Conservation (phyloP, 2,113 vertebrate species). For the Leucopsar rothschildi region DNA sequence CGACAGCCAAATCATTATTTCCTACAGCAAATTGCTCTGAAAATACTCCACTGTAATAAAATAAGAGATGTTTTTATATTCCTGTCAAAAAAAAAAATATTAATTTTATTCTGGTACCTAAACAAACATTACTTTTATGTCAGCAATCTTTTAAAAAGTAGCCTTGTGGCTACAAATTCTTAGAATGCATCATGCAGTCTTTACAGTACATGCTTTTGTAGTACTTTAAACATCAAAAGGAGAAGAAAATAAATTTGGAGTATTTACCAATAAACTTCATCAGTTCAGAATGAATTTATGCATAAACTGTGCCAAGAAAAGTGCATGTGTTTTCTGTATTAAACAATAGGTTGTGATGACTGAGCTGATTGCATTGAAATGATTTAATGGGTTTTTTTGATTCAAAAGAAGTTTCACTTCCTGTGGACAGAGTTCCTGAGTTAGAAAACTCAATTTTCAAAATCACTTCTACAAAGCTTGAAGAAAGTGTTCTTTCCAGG, state of each 20-base stretch:
- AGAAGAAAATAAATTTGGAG: not conserved
- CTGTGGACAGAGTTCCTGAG: not conserved
- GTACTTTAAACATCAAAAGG: not conserved
- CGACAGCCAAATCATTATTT: not conserved
- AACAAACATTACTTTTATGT: not conserved
- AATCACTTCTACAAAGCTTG: not conserved
- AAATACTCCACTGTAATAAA: not conserved
- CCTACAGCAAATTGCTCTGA: not conserved
- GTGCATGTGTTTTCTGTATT: accelerated
- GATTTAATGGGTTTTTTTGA: not conserved
- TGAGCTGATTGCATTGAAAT: not conserved
- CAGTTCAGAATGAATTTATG: not conserved
- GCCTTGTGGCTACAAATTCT: not conserved
- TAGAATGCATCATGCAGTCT: not conserved
- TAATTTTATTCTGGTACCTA: not conserved
- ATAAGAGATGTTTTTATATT: not conserved
- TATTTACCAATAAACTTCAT: not conserved
- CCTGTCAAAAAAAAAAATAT: not conserved
- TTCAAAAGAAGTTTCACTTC: not conserved
- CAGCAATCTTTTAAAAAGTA: not conserved
- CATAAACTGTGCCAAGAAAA: not conserved
- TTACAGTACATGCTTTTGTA: not conserved
- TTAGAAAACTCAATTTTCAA: not conserved
- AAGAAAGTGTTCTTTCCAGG: not conserved
- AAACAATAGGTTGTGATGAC: not conserved